These are phyloP conservation scores for Leptopilina clavipes DNA, from an alignment of 1,140 invertebrate genomes.

Conservation along the genomic window DNA sequence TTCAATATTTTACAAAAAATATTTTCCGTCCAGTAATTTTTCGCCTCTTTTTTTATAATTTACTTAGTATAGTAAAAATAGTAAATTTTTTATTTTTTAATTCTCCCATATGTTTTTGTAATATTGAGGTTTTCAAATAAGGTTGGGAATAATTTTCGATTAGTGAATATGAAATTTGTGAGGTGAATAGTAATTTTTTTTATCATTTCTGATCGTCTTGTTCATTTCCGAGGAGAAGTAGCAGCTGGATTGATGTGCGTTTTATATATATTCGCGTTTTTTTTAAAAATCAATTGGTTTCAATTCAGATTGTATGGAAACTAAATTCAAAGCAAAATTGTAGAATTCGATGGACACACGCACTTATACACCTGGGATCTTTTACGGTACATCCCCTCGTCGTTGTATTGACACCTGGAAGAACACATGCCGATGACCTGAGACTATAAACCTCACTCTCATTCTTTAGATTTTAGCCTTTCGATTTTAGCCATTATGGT, in stretches of 20 bases:
- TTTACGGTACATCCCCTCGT: conserved; percentile 31
- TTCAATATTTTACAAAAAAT: too few species aligned
- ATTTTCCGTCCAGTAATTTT: too few species aligned
- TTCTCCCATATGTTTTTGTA: too few species aligned
- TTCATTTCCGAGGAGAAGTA: conserved; percentile 41
- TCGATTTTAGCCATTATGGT: conserved; percentile 21
- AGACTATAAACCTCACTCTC: conserved; percentile 12
- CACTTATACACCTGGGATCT: conserved; percentile 52
- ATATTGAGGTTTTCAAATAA: too few species aligned
- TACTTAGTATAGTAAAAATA: too few species aligned
- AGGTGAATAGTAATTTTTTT: neutral
- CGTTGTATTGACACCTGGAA: conserved; percentile 62
- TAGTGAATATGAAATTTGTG: too few species aligned
- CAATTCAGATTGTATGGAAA: conserved; percentile 52
- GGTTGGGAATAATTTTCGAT: too few species aligned
- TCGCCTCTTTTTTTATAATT: too few species aligned
- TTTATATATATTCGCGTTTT: conserved; percentile 37
- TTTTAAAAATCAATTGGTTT: conserved; percentile 54
- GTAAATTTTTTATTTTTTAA: too few species aligned
- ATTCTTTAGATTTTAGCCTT: conserved; percentile 35
- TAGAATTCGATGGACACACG: conserved; percentile 40
- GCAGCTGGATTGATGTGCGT: conserved; percentile 43
- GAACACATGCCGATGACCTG: conserved; percentile 57
- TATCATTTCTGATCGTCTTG: conserved; percentile 6
- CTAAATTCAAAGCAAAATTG: neutral